phyloP scores from a whole-genome alignment of 2,888 invertebrate genomes.

The Chalcis sispes region DNA sequence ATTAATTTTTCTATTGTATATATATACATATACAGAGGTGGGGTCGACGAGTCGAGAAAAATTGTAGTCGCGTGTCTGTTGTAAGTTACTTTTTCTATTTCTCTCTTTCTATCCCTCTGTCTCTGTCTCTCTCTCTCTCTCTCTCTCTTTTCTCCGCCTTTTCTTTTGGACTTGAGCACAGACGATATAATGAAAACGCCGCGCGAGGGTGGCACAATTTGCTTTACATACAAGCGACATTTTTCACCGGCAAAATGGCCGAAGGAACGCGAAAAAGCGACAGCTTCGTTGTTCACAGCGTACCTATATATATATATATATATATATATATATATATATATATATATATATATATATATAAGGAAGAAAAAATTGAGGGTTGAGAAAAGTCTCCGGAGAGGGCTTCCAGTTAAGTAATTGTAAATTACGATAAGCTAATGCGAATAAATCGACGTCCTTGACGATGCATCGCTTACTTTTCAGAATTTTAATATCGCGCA shows the following conservation, averaged over 20 bases:
- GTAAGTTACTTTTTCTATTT: too few species aligned
- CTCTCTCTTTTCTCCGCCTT: too few species aligned
- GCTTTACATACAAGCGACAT: slow-evolving; percentile 66
- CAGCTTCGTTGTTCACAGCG: too few species aligned
- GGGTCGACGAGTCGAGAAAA: not conserved
- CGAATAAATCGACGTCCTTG: slow-evolving; percentile 38
- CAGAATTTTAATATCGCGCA: slow-evolving; percentile 36
- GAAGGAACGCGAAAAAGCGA: not conserved
- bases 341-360: too few species aligned
- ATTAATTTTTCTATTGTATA: slow-evolving; percentile 5
- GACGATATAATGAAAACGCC: slow-evolving; percentile 65
- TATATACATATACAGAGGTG: not conserved
- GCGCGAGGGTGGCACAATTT: slow-evolving; percentile 62
- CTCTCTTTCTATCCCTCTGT: too few species aligned
- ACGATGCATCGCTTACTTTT: slow-evolving; percentile 15
- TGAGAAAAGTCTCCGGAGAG: slow-evolving; percentile 28
- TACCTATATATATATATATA: too few species aligned
- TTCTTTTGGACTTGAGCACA: not conserved
- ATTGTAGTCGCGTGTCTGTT: not conserved
- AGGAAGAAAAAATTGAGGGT: slow-evolving; percentile 20
- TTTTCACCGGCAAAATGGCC: slow-evolving; percentile 61
- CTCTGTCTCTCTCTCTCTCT: too few species aligned
- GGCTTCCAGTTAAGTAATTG: slow-evolving; percentile 38
- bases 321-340: too few species aligned
- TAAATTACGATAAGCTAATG: slow-evolving; percentile 45